Evolutionary conservation across 2,888 invertebrate species (phyloP).

Genomic region (Agrochola macilenta): DNA sequence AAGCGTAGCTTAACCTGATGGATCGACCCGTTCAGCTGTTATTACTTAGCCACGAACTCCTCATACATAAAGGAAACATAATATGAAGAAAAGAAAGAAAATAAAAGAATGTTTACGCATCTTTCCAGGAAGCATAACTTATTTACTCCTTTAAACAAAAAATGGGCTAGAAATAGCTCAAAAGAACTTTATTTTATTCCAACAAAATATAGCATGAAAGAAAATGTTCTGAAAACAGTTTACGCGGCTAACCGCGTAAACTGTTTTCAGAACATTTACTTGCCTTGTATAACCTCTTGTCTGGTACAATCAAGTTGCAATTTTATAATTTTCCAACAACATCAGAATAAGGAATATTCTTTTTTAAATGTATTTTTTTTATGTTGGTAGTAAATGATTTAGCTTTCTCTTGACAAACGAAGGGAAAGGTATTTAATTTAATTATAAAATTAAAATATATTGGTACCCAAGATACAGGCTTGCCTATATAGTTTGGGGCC

Average conservation of each 20-base stretch:
- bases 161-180: constrained; percentile 4
- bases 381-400: neutral
- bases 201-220: neutral
- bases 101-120: neutral
- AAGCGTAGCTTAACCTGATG: no score
- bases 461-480: no score
- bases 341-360: neutral
- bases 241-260: neutral
- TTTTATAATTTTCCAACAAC: neutral
- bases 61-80: no score
- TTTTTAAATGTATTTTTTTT: neutral
- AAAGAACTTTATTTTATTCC: neutral
- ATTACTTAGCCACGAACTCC: no score
- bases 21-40: no score
- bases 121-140: neutral
- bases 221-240: no score
- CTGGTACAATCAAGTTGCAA: neutral
- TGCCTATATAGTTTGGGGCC: no score
- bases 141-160: neutral
- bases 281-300: neutral
- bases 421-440: neutral
- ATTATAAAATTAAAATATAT: neutral
- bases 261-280: neutral
- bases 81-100: no score
- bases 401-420: neutral